A percentile compares a stretch with the other conserved stretches of the same genome.
Evolutionary conservation across 2,113 vertebrate species (phyloP).

Genomic region (Pseudolaguvia tuberculata): DNA sequence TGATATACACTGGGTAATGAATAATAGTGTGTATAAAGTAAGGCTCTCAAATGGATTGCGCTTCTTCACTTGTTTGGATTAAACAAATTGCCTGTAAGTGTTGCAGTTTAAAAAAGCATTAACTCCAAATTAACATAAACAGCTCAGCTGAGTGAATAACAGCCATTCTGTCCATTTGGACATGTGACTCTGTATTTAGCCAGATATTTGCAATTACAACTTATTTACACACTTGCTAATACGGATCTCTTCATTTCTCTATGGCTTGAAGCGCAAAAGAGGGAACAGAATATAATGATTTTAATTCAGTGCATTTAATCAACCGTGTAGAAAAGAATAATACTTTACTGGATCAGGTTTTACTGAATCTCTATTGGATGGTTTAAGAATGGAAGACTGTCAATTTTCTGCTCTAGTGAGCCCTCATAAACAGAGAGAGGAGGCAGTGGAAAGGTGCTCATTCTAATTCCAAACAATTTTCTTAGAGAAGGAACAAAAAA

Average conservation of each 20-base stretch:
- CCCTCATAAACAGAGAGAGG: slow-evolving; percentile 64
- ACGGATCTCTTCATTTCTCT: slow-evolving; percentile 29
- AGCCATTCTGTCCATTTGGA: slow-evolving; percentile 35
- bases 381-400: slow-evolving; percentile 48
- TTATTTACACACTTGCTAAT: slow-evolving; percentile 41
- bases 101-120: slow-evolving; percentile 41
- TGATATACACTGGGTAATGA: slow-evolving; percentile 18
- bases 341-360: slow-evolving; percentile 44
- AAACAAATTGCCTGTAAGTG: slow-evolving; percentile 38
- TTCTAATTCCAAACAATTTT: slow-evolving; percentile 63
- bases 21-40: slow-evolving; percentile 23
- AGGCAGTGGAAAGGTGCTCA: slow-evolving; percentile 57
- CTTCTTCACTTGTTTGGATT: slow-evolving; percentile 34
- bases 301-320: slow-evolving; percentile 37
- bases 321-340: slow-evolving; percentile 22
- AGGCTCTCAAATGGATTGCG: slow-evolving; percentile 28
- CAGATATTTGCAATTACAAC: slow-evolving; percentile 44
- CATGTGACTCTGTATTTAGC: slow-evolving; percentile 34
- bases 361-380: slow-evolving; percentile 55
- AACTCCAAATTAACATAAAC: slow-evolving; percentile 41
- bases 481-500: slow-evolving; percentile 39
- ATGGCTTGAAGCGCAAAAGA: slow-evolving; percentile 10
- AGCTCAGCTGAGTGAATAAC: slow-evolving; percentile 37
- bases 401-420: slow-evolving; percentile 66
- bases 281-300: slow-evolving; percentile 36